Conservation (phyloP, 2,888 invertebrate genomes). For the Mimachlamys varia region DNA sequence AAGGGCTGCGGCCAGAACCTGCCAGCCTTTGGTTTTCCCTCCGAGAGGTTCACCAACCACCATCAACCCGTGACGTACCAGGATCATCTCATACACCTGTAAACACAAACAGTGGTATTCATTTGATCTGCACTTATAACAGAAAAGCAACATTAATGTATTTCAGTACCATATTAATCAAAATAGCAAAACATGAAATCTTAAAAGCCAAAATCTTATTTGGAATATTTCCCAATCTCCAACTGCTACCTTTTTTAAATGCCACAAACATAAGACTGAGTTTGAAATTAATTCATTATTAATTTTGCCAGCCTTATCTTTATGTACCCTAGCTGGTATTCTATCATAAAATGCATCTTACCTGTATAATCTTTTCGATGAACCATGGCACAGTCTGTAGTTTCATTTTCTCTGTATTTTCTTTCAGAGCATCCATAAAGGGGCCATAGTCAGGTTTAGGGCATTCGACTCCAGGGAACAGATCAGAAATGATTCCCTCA, state of each 20-base stretch:
- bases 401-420: constrained; percentile 77
- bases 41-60: constrained; percentile 82
- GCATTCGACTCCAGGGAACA: constrained; percentile 80
- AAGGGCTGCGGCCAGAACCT: constrained; percentile 80
- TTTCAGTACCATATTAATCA: no score
- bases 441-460: constrained; percentile 80
- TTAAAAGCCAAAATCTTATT: no score
- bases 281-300: no score
- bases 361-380: constrained; percentile 86
- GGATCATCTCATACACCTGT: constrained; percentile 82
- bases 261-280: no score
- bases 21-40: constrained; percentile 81
- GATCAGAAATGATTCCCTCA: constrained; percentile 81
- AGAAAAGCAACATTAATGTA: no score
- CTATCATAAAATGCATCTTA: constrained; percentile 50
- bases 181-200: no score
- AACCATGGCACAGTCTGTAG: constrained; percentile 81
- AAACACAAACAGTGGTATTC: constrained; percentile 29
- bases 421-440: constrained; percentile 79
- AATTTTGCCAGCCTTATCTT: no score
- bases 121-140: no score
- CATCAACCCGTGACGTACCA: constrained; percentile 82
- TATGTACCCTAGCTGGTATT: no score
- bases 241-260: no score
- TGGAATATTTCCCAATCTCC: no score